Conservation (phyloP, 2,888 invertebrate species). For the Anagyrus pseudococci region DNA sequence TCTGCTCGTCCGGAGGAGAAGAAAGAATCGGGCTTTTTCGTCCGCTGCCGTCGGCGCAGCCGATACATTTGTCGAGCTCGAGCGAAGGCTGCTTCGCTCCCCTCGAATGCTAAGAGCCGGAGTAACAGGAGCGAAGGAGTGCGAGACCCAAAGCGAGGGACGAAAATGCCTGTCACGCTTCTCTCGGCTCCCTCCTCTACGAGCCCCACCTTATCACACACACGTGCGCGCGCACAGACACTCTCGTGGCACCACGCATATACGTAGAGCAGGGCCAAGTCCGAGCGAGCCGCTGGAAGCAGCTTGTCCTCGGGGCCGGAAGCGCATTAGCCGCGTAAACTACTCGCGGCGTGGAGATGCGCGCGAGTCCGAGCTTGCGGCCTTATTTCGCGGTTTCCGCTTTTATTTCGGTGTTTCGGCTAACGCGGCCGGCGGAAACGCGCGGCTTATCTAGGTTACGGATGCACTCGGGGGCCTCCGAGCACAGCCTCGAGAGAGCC, state of each 20-base stretch:
- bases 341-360: too few relatives aligned
- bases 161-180: conserved; percentile 13
- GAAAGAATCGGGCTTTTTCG: background rate
- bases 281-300: too few relatives aligned
- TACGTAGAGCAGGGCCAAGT: too few relatives aligned
- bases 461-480: too few relatives aligned
- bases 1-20: background rate
- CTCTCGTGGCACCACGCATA: too few relatives aligned
- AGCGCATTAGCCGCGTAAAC: conserved; percentile 15
- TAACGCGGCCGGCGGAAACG: too few relatives aligned
- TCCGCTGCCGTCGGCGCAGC: background rate
- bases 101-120: background rate
- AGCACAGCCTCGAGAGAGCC: too few relatives aligned
- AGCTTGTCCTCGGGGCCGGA: background rate
- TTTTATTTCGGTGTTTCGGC: conserved; percentile 16
- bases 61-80: conserved; percentile 29
- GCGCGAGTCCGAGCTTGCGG: background rate
- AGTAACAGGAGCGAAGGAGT: background rate
- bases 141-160: background rate
- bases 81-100: background rate
- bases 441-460: too few relatives aligned
- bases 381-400: conserved; percentile 4
- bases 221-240: too few relatives aligned
- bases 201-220: background rate
- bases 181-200: conserved; percentile 2